phyloP scores from a whole-genome alignment of 1,140 invertebrate species.

The Sinella curviseta region DNA sequence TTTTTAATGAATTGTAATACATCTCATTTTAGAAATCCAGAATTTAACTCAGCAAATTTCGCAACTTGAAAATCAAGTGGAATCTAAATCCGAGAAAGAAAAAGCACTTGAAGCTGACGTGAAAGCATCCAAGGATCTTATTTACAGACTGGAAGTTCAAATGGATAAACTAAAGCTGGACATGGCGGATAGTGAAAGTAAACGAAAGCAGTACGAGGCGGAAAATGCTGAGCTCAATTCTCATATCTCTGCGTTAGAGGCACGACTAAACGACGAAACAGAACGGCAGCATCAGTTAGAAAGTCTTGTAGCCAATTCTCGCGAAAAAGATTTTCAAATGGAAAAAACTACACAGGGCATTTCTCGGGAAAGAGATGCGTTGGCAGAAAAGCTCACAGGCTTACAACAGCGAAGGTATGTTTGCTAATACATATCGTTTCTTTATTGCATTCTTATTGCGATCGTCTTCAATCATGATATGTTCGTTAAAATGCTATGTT shows the following conservation, averaged over 20 bases:
- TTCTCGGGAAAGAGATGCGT: conserved; percentile 28
- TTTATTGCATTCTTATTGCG: no score
- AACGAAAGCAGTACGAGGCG: conserved; percentile 36
- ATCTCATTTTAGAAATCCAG: conserved; percentile 34
- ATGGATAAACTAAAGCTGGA: conserved; percentile 39
- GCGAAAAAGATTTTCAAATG: conserved; percentile 38
- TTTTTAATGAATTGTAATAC: not conserved
- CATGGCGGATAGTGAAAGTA: conserved; percentile 37
- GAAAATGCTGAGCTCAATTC: conserved; percentile 40
- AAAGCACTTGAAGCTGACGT: conserved; percentile 31
- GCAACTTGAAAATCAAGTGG: conserved; percentile 34
- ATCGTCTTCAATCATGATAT: not conserved
- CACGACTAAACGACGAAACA: conserved; percentile 20
- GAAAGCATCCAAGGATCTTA: conserved; percentile 31
- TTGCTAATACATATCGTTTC: not conserved
- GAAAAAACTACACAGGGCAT: conserved; percentile 25
- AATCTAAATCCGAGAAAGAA: conserved; percentile 6
- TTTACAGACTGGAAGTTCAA: conserved; percentile 37
- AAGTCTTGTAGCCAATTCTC: conserved; percentile 25
- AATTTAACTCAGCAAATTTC: conserved; percentile 29
- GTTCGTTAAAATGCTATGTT: not conserved
- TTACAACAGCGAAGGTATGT: conserved; percentile 41
- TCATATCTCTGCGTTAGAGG: conserved; percentile 16
- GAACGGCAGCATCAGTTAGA: conserved; percentile 29
- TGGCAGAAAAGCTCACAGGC: conserved; percentile 23